Conservation (phyloP, 2,113 vertebrate species). For the Ascaphus truei region DNA sequence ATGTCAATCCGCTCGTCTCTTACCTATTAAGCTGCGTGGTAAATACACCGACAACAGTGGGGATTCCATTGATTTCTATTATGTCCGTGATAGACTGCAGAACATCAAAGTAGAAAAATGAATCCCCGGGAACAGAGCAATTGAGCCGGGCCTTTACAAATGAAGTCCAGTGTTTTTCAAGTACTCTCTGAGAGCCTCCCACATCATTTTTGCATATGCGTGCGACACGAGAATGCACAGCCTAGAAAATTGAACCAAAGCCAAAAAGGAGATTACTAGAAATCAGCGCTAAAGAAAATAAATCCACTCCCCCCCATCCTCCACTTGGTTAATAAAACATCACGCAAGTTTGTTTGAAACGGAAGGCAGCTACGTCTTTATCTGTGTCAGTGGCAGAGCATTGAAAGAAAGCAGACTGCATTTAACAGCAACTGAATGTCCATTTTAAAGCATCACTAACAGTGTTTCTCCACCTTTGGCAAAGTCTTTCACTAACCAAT, state of each 20-base stretch:
- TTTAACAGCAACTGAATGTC: conserved; percentile 23
- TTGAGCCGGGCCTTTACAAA: conserved; percentile 95
- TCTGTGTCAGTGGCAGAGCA: conserved; percentile 6
- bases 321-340: conserved; percentile 13
- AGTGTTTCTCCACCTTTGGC: conserved; percentile 3
- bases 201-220: conserved; percentile 97
- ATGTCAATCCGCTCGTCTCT: conserved; percentile 39
- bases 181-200: conserved; percentile 93
- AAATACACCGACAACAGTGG: conserved; percentile 87
- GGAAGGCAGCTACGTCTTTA: conserved; percentile 33
- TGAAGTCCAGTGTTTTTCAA: conserved; percentile 98
- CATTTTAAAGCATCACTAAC: conserved; percentile 38
- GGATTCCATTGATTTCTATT: conserved; percentile 83
- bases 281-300: conserved; percentile 45
- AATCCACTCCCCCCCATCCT: conserved; percentile 31
- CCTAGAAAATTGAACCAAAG: conserved; percentile 55
- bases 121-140: conserved; percentile 94
- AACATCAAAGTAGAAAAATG: conserved; percentile 97
- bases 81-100: conserved; percentile 95
- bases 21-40: conserved; percentile 98
- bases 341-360: conserved; percentile 28
- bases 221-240: conserved; percentile 94
- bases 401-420: conserved; percentile 29
- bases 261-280: neutral
- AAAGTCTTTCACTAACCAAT: conserved; percentile 61